phyloP scores from a whole-genome alignment of 2,113 vertebrate species.

The Xiphophorus couchianus region DNA sequence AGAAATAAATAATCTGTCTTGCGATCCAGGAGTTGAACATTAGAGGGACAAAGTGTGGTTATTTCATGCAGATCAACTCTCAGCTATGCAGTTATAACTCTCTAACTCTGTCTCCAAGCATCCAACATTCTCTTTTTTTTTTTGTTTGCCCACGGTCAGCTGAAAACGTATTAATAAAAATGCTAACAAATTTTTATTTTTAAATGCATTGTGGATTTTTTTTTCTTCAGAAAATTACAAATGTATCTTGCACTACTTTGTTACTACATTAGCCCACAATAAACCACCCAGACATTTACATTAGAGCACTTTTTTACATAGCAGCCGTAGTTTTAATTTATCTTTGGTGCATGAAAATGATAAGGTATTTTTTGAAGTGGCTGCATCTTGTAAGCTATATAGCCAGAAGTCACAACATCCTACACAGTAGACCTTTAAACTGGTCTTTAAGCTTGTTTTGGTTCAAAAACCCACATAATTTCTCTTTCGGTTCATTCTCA shows the following conservation, averaged over 20 bases:
- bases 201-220: no score
- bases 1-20: background rate
- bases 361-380: background rate
- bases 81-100: no score
- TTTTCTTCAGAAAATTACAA: background rate
- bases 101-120: no score
- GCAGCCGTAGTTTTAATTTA: background rate
- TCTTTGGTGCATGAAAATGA: background rate
- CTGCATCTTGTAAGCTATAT: background rate
- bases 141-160: no score
- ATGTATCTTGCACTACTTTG: background rate
- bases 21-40: background rate
- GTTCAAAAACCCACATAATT: background rate
- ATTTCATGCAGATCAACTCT: no score
- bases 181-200: no score
- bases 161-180: no score
- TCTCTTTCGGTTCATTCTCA: background rate
- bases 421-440: background rate
- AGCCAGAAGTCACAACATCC: background rate
- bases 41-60: background rate
- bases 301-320: background rate
- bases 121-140: no score
- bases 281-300: background rate
- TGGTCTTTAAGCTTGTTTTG: background rate
- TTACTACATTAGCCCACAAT: background rate